Base-by-base conservation (phyloP, 2,888 invertebrate genomes). In the Nasonia oneida region DNA sequence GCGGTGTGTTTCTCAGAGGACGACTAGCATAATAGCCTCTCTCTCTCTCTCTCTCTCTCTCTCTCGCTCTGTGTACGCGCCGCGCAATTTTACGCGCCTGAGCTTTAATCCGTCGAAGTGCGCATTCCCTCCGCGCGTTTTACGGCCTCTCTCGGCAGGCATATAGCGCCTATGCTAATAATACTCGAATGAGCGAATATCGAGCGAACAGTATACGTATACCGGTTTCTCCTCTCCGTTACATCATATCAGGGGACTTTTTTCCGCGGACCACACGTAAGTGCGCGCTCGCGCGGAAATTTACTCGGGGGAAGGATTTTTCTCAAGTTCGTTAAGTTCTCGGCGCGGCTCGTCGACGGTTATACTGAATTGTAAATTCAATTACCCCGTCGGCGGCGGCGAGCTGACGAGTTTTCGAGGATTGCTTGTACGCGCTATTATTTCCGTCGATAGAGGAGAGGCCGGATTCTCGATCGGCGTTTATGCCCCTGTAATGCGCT, bases 201-300 rank as follows among this genome's bases (percentile, higher is more conserved):
- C 71, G 71, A 71, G 71, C 71, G 57, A 71, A 39, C 39, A 18
- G 12, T 53, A 57, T 57, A 50, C n/a, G 15, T 18, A 71, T 50
- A 75, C 23, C 61, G 61, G 61, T 61, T 57, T 61, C 10, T 29
- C 77, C 18, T 53, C 57, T 37, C 10, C 57, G 37, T 81, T 42
- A 42, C 39, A 81, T 81, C 73, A 73, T 3, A 47, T 6, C 6
- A 1, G 6, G 42, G 3, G n/a, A 79, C 42, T n/a, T 81, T 81
- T 73, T 81, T 29, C n/a, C 71, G n/a, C 37, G 33, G 84, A 85
- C 84, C 77, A 81, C 84, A 85, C 81, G 57, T 23, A 76, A 18
- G 71, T 29, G 29, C 29, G 29, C 29, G 29, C 29, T 29, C 61
- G 47, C 12, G 23, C 6, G 76, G 18, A 77, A 80, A 81, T 77